A percentile compares a stretch with the other conserved stretches of the same genome.
Conservation (phyloP, 2,888 invertebrate species). For the Bimastos eiseni region DNA sequence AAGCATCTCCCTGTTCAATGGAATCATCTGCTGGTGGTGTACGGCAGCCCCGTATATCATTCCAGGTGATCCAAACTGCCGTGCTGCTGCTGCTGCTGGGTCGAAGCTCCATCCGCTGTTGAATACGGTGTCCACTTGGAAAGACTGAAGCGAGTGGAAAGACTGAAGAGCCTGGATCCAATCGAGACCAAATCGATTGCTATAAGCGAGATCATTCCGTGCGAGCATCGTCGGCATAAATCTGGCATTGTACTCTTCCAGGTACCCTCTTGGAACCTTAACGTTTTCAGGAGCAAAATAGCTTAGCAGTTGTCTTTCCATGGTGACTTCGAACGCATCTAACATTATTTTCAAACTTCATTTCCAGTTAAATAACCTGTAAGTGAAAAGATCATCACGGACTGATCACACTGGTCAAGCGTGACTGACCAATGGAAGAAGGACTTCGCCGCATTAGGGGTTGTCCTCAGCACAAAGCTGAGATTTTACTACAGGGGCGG, state of each 20-base stretch:
- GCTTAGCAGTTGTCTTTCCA: neutral
- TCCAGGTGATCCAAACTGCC: neutral
- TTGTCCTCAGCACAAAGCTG: too few relatives aligned
- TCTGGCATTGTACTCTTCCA: neutral
- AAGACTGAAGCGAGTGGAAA: neutral
- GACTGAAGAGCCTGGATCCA: neutral
- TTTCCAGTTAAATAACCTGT: neutral
- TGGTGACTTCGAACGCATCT: neutral
- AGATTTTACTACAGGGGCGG: conserved; percentile 2
- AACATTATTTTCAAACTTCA: neutral
- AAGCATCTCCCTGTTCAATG: neutral
- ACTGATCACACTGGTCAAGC: neutral
- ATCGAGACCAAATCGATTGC: neutral
- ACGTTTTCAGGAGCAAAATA: neutral
- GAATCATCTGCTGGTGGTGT: neutral
- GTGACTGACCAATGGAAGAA: neutral
- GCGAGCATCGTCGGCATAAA: neutral
- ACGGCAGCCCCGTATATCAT: neutral
- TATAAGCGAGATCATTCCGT: neutral
- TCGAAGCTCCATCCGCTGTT: neutral
- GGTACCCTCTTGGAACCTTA: neutral
- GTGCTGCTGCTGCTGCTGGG: too few relatives aligned
- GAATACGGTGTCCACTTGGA: neutral
- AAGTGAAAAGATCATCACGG: neutral
- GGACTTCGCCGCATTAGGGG: neutral